Evolutionary conservation across 92 coral and sea anemone genomes (phyloP), one percentile per base, ranked within the genome.

Genomic region (Heteractis magnifica): DNA sequence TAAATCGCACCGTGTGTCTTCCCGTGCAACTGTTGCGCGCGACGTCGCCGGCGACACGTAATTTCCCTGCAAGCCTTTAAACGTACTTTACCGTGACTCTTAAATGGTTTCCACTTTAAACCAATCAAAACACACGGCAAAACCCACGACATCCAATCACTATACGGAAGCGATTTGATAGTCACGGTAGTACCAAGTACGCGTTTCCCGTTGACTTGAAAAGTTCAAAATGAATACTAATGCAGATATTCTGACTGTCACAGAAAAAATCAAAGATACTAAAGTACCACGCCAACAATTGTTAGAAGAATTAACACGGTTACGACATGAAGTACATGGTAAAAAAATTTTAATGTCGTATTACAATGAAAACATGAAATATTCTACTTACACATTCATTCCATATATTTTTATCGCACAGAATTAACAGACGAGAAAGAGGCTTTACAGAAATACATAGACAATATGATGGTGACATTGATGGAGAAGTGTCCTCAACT

Each of bases 401-500:
- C 70, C 20, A 55, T 4, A 23, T n/a, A 18, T 18, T 62, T 62
- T 62, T 18, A 6, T 18, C 7, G 18, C 19, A 26, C 73, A 97
- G 99, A 91, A 75, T 84, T 97, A 49, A 87, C 87, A 15, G 93
- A 75, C 77, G 98, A 94, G 84, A 97, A 97, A 84, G 87, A 90
- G n/a, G 88, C 97, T 15, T 75, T 97, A 79, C 94, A 89, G 79
- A 72, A 80, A 53, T 97, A 97, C 90, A 97, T 97, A 82, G 99
- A 97, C 84, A 70, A 76, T 49, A 51, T 97, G 86, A 85, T 94
- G 93, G 83, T 94, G 20, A 75, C 90, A 8, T 73, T 97, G 9
- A 97, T 97, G 99, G 98, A 92, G 70, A 94, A 90, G 77, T 88
- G 84, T 55, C 99, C 98, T 10, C 90, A 92, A n/a, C 95, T 95